phyloP scores from a whole-genome alignment of 2,888 invertebrate species.

The Leptopilina myrica region DNA sequence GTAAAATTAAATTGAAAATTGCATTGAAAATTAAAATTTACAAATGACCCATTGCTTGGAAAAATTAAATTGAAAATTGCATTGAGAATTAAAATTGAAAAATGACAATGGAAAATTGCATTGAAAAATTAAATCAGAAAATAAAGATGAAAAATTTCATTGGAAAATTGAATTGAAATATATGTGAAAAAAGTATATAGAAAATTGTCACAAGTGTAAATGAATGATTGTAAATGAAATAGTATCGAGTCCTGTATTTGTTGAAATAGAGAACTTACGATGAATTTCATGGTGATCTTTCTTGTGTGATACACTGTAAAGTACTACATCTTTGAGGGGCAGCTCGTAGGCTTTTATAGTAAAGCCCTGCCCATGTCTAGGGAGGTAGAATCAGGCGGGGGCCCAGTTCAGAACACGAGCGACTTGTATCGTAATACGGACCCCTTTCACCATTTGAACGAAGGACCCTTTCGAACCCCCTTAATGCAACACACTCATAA shows the following conservation, averaged over 20 bases:
- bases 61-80: too few relatives aligned
- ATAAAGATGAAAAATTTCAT: too few relatives aligned
- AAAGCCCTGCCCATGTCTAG: constrained; percentile 71
- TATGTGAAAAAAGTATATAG: too few relatives aligned
- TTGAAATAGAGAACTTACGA: constrained; percentile 68
- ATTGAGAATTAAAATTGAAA: too few relatives aligned
- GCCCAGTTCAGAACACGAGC: constrained; percentile 54
- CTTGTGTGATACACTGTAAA: constrained; percentile 71
- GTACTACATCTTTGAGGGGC: constrained; percentile 73
- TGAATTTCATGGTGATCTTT: constrained; percentile 74
- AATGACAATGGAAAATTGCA: too few relatives aligned
- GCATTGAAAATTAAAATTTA: too few relatives aligned
- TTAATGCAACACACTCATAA: constrained; percentile 50
- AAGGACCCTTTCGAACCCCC: constrained; percentile 67
- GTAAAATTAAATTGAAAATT: too few relatives aligned
- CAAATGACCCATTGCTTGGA: too few relatives aligned
- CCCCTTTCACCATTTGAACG: constrained; percentile 72
- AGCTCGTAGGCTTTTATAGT: constrained; percentile 75
- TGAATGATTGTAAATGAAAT: background rate
- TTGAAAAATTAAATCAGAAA: too few relatives aligned
- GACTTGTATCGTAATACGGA: constrained; percentile 64
- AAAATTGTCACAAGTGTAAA: background rate
- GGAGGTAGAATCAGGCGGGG: constrained; percentile 70
- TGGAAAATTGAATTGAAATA: too few relatives aligned
- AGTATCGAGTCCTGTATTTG: background rate